Base-by-base conservation (phyloP, 2,797 vertebrate species). In the Mormyrus proboscirostris region DNA sequence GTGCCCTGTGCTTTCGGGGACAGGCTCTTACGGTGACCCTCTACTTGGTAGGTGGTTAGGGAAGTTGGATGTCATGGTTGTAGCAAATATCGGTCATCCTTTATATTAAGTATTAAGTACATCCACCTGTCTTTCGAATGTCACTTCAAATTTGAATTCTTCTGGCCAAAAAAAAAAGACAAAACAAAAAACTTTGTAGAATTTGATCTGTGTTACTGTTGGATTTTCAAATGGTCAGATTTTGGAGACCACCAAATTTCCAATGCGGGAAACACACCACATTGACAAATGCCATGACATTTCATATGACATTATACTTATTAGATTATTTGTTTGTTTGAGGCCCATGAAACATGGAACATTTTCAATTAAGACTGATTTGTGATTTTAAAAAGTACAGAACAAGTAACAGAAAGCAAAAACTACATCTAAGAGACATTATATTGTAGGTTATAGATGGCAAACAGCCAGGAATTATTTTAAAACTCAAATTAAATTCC, bases 221-320 rank as follows among this genome's bases (percentile, higher is more conserved):
- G 3, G 19, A 47, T 82, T 82, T 82, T 82, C 41, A 82, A 82
- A 82, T 82, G 41, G 76, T 7, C 41, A 9, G 19, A 82, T 47
- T 82, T 82, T 82, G 76, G 41, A 47, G 76, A 82, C 16, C 76
- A 22, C 19, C 2, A 47, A 82, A 82, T 47, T 44, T 82, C 47
- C 76, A 44, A 10, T 82, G 76, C 76, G 3, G 76, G 8, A 47
- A 82, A 44, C 76, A 82, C 76, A 82, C 76, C 38, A 82, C 76
- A 82, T n/a, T 82, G 41, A 82, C 16, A 85, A 85, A 85, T 85
- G 82, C 47, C 82, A 85, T 25, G 82, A 85, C 44, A 50, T 85
- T 85, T 51, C 82, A 47, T 82, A 47, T 82, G 76, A 82, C 76
- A 44, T 82, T 82, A 82, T 82, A 82, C 76, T 82, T 47, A 82